phyloP scores from a whole-genome alignment of 2,888 invertebrate species.

The Allolobophora icterica region DNA sequence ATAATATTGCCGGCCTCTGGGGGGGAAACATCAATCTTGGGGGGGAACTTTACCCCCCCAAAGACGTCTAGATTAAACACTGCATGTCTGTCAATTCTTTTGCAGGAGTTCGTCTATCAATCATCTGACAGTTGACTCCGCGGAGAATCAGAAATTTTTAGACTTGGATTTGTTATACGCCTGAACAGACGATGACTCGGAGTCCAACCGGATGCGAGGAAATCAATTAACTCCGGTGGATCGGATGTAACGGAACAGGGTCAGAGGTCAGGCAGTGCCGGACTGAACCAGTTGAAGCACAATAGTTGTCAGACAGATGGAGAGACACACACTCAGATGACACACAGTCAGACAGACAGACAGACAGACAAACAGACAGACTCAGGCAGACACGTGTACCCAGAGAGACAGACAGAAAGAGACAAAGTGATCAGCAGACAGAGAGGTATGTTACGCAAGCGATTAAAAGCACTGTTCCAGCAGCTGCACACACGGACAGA shows the following conservation, averaged over 20 bases:
- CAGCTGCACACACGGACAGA: too few species aligned
- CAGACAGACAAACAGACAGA: too few species aligned
- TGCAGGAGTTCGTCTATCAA: conserved; percentile 3
- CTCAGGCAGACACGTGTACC: too few species aligned
- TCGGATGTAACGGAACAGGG: conserved; percentile 8
- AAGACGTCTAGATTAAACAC: neutral
- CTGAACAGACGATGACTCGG: neutral
- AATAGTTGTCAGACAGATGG: neutral
- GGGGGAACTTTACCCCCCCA: too few species aligned
- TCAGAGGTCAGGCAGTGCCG: neutral
- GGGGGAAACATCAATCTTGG: too few species aligned
- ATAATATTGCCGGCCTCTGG: too few species aligned
- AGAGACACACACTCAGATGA: neutral
- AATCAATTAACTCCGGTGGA: neutral
- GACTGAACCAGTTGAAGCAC: neutral
- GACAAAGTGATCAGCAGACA: too few species aligned
- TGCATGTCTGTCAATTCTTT: too few species aligned
- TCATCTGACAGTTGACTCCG: neutral
- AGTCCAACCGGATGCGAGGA: neutral
- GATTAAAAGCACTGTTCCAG: too few species aligned
- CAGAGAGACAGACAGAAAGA: too few species aligned
- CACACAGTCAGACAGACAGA: neutral
- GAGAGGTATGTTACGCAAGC: too few species aligned
- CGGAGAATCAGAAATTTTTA: neutral
- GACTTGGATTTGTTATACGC: neutral